Conservation (phyloP, 2,113 vertebrate species). For the Saguinus imperator region DNA sequence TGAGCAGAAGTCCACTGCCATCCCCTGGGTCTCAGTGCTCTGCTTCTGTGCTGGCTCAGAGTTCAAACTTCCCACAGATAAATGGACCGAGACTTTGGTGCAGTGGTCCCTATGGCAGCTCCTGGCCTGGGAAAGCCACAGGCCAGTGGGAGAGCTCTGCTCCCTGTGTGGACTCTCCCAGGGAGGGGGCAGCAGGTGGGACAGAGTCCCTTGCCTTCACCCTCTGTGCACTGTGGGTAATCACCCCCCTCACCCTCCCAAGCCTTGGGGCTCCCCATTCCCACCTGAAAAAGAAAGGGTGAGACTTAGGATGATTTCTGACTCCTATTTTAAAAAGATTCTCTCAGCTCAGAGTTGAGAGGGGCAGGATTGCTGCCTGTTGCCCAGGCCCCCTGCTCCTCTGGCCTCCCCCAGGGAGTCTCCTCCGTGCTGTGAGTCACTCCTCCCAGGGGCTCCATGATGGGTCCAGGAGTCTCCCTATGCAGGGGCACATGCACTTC, state of each 20-base stretch:
- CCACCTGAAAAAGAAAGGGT: background rate
- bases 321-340: background rate
- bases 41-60: background rate
- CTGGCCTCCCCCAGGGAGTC: background rate
- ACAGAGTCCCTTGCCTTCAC: background rate
- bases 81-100: background rate
- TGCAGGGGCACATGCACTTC: accelerated
- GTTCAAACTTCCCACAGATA: background rate
- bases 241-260: background rate
- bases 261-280: background rate
- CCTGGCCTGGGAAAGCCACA: background rate
- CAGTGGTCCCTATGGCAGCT: background rate
- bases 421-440: background rate
- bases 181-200: background rate
- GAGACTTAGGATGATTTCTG: background rate
- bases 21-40: background rate
- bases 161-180: too few relatives aligned
- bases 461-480: background rate
- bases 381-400: background rate
- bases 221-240: background rate
- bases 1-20: background rate
- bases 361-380: background rate
- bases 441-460: too few relatives aligned
- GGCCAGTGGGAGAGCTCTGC: background rate
- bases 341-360: background rate